Base-by-base conservation (phyloP, 2,797 vertebrate species). In the Tachyglossus aculeatus region DNA sequence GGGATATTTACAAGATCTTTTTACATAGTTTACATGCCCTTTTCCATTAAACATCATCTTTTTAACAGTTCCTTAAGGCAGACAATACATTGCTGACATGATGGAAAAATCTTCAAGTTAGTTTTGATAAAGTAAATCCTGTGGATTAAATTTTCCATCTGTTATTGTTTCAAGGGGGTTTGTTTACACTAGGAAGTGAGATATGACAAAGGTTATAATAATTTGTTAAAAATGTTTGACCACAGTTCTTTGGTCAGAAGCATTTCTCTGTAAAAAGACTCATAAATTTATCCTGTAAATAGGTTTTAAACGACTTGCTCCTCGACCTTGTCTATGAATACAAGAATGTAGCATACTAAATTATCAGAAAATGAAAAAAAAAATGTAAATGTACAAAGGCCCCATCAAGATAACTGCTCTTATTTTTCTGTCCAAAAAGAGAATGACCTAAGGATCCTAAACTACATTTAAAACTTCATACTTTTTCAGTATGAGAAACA, bases 81-180 rank as follows among this genome's bases (percentile, higher is more conserved):
- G 59, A 81, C 79, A 88, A 79, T 64, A 71, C 55, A 55, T 67
- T 86, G 84, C 78, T 90, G 87, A 89, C 85, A 88, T 15, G 27
- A 70, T 82, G 80, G 82, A 92, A 91, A 91, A 86, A 72, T 88
- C 87, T 55, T 60, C 38, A 81, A 74, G 51, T 78, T 88, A 83
- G 80, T 85, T 91, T 86, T 90, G 87, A 88, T 90, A 90, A 75
- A 25, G 45, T 54, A 82, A 90, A 70, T 84, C 71, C 74, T 63
- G 74, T 66, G 84, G 81, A 89, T 92, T 93, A 91, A 79, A 89
- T 87, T 92, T 92, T 93, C 90, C 90, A 86, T 86, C 83, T 87
- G 91, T 88, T 88, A 83, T 86, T 86, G 78, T 88, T 91, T 90
- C 81, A 81, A 63, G 53, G 68, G 84, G 80, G 74, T 84, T 85